Base-by-base conservation (phyloP, 35 echinoderm and acorn worm species). In the Lytechinus variegatus region DNA sequence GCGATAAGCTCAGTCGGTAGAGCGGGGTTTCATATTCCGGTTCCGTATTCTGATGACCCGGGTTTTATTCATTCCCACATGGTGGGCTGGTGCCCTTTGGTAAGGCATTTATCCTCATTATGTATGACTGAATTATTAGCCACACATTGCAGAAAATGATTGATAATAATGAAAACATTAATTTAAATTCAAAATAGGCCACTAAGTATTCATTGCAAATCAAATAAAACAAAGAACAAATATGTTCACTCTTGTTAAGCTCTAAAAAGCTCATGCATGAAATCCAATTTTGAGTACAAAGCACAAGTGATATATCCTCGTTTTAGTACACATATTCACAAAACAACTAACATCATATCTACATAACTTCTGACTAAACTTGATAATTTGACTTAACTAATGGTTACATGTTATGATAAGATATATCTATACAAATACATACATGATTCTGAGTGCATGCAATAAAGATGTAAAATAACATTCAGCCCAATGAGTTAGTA, bases 241-340 rank as follows among this genome's bases (percentile, higher is more conserved):
- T 44, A 44, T 44, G 0, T 44, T 2, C 33, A 44, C 33, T 44
- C 33, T 44, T 44, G n/a, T 79, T 79, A 6, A 79, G 8, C 8
- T 24, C 21, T 19, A 79, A 19, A 79, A 79, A 79, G 66, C 66
- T 79, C 3, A 24, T 79, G 66, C 6, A 79, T 79, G 56, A 44
- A 44, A 14, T 24, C 66, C n/a, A 24, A n/a, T 16, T 24, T 24
- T 79, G 6, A 79, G 66, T 79, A 79, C 19, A 79, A 79, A 44
- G n/a, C 66, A 79, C 66, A 79, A 24, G 66, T n/a, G n/a, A 79
- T 79, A 79, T 4, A 79, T 79, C 4, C 66, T 8, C 9, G 0
- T 79, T 79, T 79, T 79, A 79, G 66, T 79, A 79, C 66, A 79
- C 66, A 79, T 24, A 24, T 79, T 79, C 66, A 79, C 66, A 79